Base-by-base conservation (phyloP, 1,140 invertebrate species). In the Caenorhabditis brenneri region DNA sequence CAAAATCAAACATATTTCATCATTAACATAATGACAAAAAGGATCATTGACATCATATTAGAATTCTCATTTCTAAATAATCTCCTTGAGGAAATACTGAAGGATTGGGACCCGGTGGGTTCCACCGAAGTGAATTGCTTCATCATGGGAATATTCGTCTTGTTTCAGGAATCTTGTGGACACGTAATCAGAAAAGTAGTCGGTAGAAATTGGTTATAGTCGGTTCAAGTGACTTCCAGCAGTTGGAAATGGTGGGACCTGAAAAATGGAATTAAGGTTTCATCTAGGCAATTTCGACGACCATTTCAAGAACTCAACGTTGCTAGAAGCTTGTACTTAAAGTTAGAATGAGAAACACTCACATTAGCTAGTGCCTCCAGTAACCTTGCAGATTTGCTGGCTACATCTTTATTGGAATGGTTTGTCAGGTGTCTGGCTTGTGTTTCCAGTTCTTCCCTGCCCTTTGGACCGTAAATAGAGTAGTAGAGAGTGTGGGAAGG, bases 401-500 rank as follows among this genome's bases (percentile, higher is more conserved):
- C 53, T 27, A 87, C 82, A 65, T 87, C 86, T 16, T 74, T 74
- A 74, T 80, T 80, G 46, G 48, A 19, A 80, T 80, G 48, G 3
- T 55, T 53, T 15, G 48, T 15, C 22, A 80, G 27, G 29, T 80
- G 29, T 39, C 48, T 33, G 24, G 48, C 46, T 31, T 80, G 79
- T 31, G 24, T 2, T 53, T 80, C 51, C 46, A 88, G n/a, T 48
- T 88, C 87, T 19, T 79, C 80, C 27, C 86, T 82, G 4, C 82
- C 79, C 78, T 87, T 85, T 69, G 84, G 86, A 29, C 86, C 86
- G 33, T 85, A 87, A 9, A 87, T 78, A 10, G 80, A 79, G 80
- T 69, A 84, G 74, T 81, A 87, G 12, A 87, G 33, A 12, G 86
- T 87, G 39, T 83, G 86, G 58, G 80, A 79, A 36, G 86, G 79